Conservation (phyloP, 1,140 invertebrate genomes). For the Calliphora vicina region DNA sequence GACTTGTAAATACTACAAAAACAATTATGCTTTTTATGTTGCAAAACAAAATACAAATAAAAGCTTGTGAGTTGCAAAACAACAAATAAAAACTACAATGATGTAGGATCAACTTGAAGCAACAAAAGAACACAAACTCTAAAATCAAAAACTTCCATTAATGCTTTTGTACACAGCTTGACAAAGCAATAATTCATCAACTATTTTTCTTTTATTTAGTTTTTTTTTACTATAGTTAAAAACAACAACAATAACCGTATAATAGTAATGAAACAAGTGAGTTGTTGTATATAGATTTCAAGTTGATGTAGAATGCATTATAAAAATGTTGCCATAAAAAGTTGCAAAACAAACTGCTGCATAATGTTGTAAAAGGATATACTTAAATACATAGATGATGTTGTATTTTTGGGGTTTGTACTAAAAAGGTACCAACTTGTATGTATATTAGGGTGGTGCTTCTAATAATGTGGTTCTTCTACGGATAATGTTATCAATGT, state of each 20-base stretch:
- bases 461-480: too few relatives aligned
- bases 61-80: not conserved
- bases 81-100: not conserved
- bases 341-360: not conserved
- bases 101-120: not conserved
- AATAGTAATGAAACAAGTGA: not conserved
- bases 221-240: too few relatives aligned
- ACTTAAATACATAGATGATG: too few relatives aligned
- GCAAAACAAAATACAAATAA: too few relatives aligned
- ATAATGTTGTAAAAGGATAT: too few relatives aligned
- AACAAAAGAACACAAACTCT: not conserved
- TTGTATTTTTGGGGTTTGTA: too few relatives aligned
- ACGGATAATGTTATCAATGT: too few relatives aligned
- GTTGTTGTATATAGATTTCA: not conserved
- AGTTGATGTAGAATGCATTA: not conserved
- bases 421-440: too few relatives aligned
- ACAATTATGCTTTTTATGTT: constrained; percentile 14
- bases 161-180: not conserved
- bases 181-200: constrained; percentile 16
- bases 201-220: not conserved
- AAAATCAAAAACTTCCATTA: constrained; percentile 12
- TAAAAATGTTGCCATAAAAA: not conserved
- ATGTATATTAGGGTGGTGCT: too few relatives aligned
- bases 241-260: not conserved
- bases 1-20: not conserved